Evolutionary conservation across 1,140 invertebrate genomes (phyloP), one percentile per base, ranked within the genome.

Genomic region (Eupristina koningsbergeri): DNA sequence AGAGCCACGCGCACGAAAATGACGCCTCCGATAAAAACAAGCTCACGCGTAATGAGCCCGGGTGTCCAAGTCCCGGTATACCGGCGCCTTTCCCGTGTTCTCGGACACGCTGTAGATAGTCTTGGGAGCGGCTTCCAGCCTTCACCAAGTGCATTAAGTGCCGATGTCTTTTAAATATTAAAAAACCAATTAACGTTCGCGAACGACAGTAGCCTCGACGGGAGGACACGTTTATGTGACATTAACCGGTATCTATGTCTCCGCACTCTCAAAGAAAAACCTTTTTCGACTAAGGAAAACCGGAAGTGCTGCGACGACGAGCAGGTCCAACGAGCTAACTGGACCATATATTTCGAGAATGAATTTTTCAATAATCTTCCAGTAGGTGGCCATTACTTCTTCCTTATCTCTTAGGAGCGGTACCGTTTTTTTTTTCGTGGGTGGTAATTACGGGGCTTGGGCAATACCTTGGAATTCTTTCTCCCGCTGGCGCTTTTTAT

Each of bases 1-100:
- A 73, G 19, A 47, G 19, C 36, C n/a, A 22, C 76, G 11, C 29
- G 64, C 41, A 34, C 45, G 45, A 53, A 53, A 53, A 71, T 47
- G 78, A 80, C 29, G 77, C 63, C 29, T 61, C 61, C 69, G 50
- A 80, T 67, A 69, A 50, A 50, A 80, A 80, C 41, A 63, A 47
- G 77, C 69, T 67, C 63, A 34, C 77, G 77, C 61, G 26, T 79
- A 79, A 79, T 79, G 77, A 79, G 22, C 39, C 22, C 13, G 1
- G 31, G 31, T 50, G 47, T 17, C n/a, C n/a, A n/a, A n/a, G 15
- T 50, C 47, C 6, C 2, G 9, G 15, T 15, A 17, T 15, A 50
- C 2, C 47, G 47, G 8, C 53, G 34, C 75, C 13, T 58, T 36
- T 3, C n/a, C 34, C 34, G 29, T 34, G 31, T 64, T 34, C 13